Evolutionary conservation across 2,113 vertebrate genomes (phyloP), one percentile per base, ranked within the genome.

Genomic region (Entosphenus tridentatus): DNA sequence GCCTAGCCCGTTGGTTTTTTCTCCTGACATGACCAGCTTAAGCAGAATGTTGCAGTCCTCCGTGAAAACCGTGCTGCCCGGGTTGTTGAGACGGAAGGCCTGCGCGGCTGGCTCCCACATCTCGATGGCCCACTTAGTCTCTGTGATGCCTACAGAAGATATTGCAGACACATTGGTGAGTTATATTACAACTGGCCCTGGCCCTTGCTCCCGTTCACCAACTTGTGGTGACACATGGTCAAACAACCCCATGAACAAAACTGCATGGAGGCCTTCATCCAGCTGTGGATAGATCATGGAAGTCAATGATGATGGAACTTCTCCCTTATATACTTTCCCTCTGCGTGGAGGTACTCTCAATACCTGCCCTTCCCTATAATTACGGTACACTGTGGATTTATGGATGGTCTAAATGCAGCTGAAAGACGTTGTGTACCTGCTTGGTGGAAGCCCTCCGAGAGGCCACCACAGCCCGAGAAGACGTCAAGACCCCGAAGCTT

Each of bases 31-130:
- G 16, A 97, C 91, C 73, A 96, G 74, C 78, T 97, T 97, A 18
- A 97, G 79, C 16, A 95, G 76, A 8, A 92, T 75, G 6, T 96
- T 97, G 75, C 92, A 96, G 74, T 96, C 92, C 77, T 97, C 92
- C 0, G 89, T 95, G 80, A 97, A 97, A n/a, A 97, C 92, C 0
- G 91, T 95, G 62, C 80, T 82, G 55, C 82, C 80, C 0, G 92
- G 87, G 68, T 96, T 97, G 77, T 97, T 97, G 9, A 97, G 79
- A 13, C 92, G 81, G 76, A 97, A 97, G 0, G 91, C 92, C 73
- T 97, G 92, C 0, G 89, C 92, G 0, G 92, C 91, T 0, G 92
- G 92, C 11, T 97, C 92, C 92, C 92, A 96, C 92, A 97, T 97
- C 78, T 97, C 92, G 1, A 96, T 83, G 73, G 92, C 92, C 92